Percentiles rank a stretch among this genome's conserved stretches.
phyloP scores from a whole-genome alignment of 2,113 vertebrate species.

The Poeciliopsis occidentalis region DNA sequence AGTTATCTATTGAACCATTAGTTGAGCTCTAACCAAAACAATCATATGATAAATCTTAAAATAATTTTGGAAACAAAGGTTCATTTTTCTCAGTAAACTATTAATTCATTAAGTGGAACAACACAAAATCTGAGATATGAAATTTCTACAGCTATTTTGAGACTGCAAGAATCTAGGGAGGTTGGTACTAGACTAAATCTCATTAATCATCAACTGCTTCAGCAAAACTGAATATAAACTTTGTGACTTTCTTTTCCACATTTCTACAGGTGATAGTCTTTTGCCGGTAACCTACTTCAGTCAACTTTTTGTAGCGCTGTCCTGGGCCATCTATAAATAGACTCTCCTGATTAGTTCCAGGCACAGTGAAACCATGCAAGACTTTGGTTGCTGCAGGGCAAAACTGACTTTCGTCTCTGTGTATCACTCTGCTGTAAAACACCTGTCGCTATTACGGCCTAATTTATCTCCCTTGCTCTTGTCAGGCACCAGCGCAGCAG shows the following conservation, averaged over 20 bases:
- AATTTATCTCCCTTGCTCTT: conserved; percentile 45
- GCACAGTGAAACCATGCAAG: conserved; percentile 60
- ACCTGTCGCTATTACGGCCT: conserved; percentile 48
- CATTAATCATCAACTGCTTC: conserved; percentile 50
- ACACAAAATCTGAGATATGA: not conserved
- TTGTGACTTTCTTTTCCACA: conserved; percentile 12
- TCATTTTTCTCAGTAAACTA: not conserved
- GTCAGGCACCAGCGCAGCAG: conserved; percentile 37
- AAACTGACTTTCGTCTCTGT: conserved; percentile 63
- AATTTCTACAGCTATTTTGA: not conserved
- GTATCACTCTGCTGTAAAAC: conserved; percentile 51
- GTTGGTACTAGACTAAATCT: conserved; percentile 26
- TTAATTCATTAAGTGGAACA: conserved; percentile 4
- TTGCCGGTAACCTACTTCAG: conserved; percentile 73
- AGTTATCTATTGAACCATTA: not conserved
- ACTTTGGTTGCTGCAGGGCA: conserved; percentile 56
- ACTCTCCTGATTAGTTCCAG: conserved; percentile 65
- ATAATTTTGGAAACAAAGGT: not conserved
- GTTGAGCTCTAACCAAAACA: not conserved
- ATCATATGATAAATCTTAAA: not conserved
- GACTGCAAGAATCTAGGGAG: not conserved
- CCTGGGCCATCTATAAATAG: conserved; percentile 76
- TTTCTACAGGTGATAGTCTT: conserved; percentile 25
- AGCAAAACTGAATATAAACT: conserved; percentile 28
- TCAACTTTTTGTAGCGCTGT: conserved; percentile 65